Evolutionary conservation across 1,140 invertebrate genomes (phyloP).

Genomic region (Heterodera schachtii): DNA sequence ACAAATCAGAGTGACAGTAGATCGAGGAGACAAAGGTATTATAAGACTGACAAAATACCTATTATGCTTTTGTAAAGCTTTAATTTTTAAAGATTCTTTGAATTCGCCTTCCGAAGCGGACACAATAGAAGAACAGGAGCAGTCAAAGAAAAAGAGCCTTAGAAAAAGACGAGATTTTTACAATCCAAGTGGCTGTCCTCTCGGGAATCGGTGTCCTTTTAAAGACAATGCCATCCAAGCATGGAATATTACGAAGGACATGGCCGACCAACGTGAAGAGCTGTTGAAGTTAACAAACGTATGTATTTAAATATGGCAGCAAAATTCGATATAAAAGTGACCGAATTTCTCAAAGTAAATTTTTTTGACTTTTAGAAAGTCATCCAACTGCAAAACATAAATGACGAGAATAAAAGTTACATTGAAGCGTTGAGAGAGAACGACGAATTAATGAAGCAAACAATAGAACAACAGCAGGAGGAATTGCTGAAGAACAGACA

Average conservation of each 20-base stretch:
- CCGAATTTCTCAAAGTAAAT: background rate
- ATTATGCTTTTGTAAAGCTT: too few species aligned
- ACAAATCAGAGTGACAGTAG: background rate
- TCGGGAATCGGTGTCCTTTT: background rate
- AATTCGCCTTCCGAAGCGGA: background rate
- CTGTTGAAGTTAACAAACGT: background rate
- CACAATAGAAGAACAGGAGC: background rate
- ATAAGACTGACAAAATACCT: too few species aligned
- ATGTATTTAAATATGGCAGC: background rate
- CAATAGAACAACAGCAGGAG: background rate
- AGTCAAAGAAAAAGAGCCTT: background rate
- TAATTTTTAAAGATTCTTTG: background rate
- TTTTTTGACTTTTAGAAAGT: background rate
- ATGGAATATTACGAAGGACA: constrained; percentile 6
- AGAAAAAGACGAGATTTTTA: background rate
- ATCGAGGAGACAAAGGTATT: background rate
- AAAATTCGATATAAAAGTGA: too few species aligned
- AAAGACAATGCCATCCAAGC: background rate
- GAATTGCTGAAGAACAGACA: background rate
- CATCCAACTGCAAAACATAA: background rate
- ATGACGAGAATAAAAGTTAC: background rate
- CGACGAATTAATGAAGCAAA: background rate
- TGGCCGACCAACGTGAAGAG: background rate
- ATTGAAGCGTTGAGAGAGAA: background rate
- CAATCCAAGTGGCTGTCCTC: background rate